A percentile compares a stretch with the other conserved stretches of the same genome.
Evolutionary conservation across 2,888 invertebrate species (phyloP).

Genomic region (Sclerodermus sp.): DNA sequence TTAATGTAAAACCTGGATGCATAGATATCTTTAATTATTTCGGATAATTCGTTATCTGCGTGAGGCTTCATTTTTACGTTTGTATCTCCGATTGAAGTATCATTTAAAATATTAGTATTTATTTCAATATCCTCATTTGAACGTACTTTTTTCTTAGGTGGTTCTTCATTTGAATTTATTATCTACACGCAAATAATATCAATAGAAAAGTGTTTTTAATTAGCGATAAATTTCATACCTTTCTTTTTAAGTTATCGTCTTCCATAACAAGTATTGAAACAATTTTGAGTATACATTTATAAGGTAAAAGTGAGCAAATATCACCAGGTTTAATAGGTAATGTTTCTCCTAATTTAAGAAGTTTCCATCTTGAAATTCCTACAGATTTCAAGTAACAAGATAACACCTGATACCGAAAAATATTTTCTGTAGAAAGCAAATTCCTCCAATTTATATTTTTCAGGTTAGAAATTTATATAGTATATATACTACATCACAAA

Average conservation of each 20-base stretch:
- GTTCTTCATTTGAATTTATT: slow-evolving; percentile 6
- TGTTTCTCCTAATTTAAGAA: slow-evolving; percentile 27
- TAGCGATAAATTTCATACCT: slow-evolving; percentile 22
- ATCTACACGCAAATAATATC: too few relatives aligned
- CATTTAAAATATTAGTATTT: background rate
- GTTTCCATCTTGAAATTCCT: slow-evolving; percentile 28
- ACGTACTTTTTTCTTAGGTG: slow-evolving; percentile 12
- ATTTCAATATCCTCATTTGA: background rate
- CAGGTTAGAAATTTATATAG: too few relatives aligned
- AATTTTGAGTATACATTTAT: slow-evolving; percentile 41
- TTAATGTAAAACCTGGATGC: slow-evolving; percentile 11
- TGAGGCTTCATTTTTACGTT: too few relatives aligned
- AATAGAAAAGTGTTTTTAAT: too few relatives aligned
- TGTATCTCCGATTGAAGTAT: background rate
- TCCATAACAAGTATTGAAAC: slow-evolving; percentile 18
- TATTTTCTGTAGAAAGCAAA: slow-evolving; percentile 16
- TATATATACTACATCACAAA: too few relatives aligned
- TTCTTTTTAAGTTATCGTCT: slow-evolving; percentile 27
- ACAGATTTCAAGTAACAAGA: slow-evolving; percentile 33
- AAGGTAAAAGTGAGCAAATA: slow-evolving; percentile 34
- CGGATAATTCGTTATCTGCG: too few relatives aligned
- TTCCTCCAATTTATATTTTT: background rate
- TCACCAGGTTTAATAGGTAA: slow-evolving; percentile 33
- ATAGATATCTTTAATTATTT: slow-evolving; percentile 1
- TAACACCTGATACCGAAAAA: slow-evolving; percentile 30